Conservation (phyloP, 1,140 invertebrate genomes). For the Meloidogyne exigua region DNA sequence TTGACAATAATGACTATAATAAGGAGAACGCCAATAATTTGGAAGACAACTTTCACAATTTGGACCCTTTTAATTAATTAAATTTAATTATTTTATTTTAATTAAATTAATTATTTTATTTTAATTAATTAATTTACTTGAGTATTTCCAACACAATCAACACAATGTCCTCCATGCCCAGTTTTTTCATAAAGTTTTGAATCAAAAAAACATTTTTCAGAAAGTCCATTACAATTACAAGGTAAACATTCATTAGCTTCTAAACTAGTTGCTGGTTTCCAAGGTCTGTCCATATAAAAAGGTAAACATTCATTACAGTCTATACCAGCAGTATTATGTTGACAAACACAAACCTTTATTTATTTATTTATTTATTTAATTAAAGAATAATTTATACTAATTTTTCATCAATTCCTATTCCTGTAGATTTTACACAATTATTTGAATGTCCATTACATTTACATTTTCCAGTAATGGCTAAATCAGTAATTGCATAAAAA, state of each 20-base stretch:
- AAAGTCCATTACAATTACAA: constrained; percentile 93
- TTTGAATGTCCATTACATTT: constrained; percentile 96
- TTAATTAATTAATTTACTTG: constrained; percentile 27
- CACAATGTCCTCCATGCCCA: constrained; percentile 92
- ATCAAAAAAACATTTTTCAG: constrained; percentile 88
- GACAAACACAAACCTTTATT: constrained; percentile 75
- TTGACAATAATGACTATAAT: constrained; percentile 75
- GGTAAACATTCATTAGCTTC: constrained; percentile 90
- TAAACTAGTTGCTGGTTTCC: constrained; percentile 79
- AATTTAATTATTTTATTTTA: background rate
- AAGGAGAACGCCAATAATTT: constrained; percentile 76
- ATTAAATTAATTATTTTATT: background rate
- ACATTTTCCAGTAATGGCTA: constrained; percentile 87
- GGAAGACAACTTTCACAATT: constrained; percentile 89
- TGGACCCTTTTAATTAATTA: constrained; percentile 68
- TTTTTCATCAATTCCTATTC: background rate
- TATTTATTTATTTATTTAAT: no score
- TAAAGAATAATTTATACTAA: background rate
- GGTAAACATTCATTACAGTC: constrained; percentile 83
- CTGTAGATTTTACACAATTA: constrained; percentile 74
- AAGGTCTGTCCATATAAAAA: constrained; percentile 92
- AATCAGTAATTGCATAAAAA: constrained; percentile 93
- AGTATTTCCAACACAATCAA: constrained; percentile 84
- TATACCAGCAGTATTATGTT: constrained; percentile 86
- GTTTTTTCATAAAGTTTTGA: constrained; percentile 81